Evolutionary conservation across 2,888 invertebrate species (phyloP).

Genomic region (Willowsia nigromaculata): DNA sequence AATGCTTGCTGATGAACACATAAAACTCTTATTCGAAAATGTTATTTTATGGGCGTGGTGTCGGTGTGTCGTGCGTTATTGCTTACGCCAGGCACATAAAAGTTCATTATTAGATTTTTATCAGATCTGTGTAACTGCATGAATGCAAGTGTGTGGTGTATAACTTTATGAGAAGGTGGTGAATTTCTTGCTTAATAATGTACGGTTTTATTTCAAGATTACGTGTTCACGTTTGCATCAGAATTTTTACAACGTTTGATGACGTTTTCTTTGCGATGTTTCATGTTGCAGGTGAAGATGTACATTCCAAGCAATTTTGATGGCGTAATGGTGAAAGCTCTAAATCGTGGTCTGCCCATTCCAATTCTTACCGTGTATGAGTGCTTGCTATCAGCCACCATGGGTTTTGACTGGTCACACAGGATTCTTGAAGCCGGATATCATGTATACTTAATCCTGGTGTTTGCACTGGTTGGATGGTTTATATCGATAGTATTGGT

Average conservation of each 20-base stretch:
- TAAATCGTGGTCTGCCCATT: slow-evolving; percentile 76
- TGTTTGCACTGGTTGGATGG: slow-evolving; percentile 76
- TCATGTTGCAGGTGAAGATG: slow-evolving; percentile 70
- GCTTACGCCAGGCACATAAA: too few species aligned
- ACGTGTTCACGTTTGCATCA: background rate
- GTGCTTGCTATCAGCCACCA: slow-evolving; percentile 74
- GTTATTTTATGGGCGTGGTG: too few species aligned
- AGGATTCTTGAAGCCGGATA: slow-evolving; percentile 77
- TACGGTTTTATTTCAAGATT: too few species aligned
- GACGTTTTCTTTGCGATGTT: background rate
- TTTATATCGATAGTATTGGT: slow-evolving; percentile 69
- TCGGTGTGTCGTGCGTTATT: too few species aligned
- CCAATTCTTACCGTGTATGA: slow-evolving; percentile 75
- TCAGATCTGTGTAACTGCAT: too few species aligned
- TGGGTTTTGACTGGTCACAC: slow-evolving; percentile 78
- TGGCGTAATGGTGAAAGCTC: slow-evolving; percentile 69
- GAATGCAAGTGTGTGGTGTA: too few species aligned
- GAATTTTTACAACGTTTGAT: background rate
- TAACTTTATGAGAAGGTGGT: too few species aligned
- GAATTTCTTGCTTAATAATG: too few species aligned
- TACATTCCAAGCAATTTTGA: slow-evolving; percentile 74
- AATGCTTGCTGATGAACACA: background rate
- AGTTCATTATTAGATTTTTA: too few species aligned
- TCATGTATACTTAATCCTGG: slow-evolving; percentile 74
- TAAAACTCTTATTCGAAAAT: too few species aligned